Percentiles rank a stretch among this genome's conserved stretches.
phyloP scores from a whole-genome alignment of 2,797 vertebrate genomes.

The Lepilemur septentrionalis region DNA sequence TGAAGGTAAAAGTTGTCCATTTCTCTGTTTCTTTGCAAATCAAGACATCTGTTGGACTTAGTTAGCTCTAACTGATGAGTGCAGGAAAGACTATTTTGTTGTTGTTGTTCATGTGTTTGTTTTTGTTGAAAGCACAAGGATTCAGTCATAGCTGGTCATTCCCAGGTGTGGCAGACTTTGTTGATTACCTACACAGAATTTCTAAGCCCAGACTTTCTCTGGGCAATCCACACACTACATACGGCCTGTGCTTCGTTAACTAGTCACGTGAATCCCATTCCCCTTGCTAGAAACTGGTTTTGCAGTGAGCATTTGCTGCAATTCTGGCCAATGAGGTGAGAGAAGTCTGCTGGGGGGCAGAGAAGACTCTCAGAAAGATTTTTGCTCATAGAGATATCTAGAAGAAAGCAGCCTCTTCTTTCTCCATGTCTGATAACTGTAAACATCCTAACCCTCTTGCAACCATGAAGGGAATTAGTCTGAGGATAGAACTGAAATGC shows the following conservation, averaged over 20 bases:
- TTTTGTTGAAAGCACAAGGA: neutral
- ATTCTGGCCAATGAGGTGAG: neutral
- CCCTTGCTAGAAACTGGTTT: neutral
- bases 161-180: neutral
- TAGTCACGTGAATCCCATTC: neutral
- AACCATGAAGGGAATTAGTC: neutral
- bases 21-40: neutral
- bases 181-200: neutral
- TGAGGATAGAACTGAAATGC: neutral
- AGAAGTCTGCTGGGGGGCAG: neutral
- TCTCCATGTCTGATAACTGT: neutral
- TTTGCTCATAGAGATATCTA: neutral
- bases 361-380: neutral
- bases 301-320: neutral
- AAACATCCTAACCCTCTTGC: neutral
- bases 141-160: neutral
- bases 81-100: neutral
- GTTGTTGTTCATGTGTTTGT: neutral
- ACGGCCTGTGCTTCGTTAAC: neutral
- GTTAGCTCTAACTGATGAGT: neutral
- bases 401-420: neutral
- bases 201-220: neutral
- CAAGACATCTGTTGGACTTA: neutral
- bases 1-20: neutral
- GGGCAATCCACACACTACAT: neutral